Conservation (phyloP, 1,140 invertebrate species). For the Hypothenemus hampei region DNA sequence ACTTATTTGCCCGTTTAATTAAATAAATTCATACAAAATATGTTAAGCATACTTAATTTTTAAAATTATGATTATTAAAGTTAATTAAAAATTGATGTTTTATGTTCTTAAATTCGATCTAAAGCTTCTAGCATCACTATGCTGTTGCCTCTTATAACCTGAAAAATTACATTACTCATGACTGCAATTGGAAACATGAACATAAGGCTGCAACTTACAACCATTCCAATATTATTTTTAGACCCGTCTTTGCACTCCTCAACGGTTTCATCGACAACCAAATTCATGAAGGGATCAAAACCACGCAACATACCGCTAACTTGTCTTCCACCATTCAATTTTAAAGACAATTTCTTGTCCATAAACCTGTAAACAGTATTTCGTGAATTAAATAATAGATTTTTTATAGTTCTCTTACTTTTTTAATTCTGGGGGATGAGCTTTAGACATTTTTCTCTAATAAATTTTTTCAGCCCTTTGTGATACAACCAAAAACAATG, state of each 20-base stretch:
- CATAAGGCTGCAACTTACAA: slow-evolving; percentile 59
- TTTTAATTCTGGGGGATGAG: slow-evolving; percentile 82
- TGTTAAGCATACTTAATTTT: no score
- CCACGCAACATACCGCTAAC: slow-evolving; percentile 92
- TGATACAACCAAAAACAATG: no score
- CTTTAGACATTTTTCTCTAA: slow-evolving; percentile 81
- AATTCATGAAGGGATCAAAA: slow-evolving; percentile 99
- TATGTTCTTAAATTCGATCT: slow-evolving; percentile 73
- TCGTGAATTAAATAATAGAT: neutral
- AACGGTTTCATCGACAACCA: slow-evolving; percentile 88
- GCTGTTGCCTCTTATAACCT: slow-evolving; percentile 91
- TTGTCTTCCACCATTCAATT: slow-evolving; percentile 87
- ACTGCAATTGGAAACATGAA: slow-evolving; percentile 12
- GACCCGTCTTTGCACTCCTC: slow-evolving; percentile 88
- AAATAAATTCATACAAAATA: neutral
- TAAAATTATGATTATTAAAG: no score
- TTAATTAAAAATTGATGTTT: neutral
- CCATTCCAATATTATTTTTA: slow-evolving; percentile 89
- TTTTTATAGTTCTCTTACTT: slow-evolving; percentile 57
- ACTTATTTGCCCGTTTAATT: neutral
- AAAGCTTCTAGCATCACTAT: slow-evolving; percentile 89
- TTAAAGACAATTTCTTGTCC: slow-evolving; percentile 82
- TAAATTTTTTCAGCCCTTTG: no score
- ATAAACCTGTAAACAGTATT: slow-evolving; percentile 74
- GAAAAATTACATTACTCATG: slow-evolving; percentile 42